phyloP scores from a whole-genome alignment of 1,140 invertebrate genomes.

The Propsilocerus akamusi region DNA sequence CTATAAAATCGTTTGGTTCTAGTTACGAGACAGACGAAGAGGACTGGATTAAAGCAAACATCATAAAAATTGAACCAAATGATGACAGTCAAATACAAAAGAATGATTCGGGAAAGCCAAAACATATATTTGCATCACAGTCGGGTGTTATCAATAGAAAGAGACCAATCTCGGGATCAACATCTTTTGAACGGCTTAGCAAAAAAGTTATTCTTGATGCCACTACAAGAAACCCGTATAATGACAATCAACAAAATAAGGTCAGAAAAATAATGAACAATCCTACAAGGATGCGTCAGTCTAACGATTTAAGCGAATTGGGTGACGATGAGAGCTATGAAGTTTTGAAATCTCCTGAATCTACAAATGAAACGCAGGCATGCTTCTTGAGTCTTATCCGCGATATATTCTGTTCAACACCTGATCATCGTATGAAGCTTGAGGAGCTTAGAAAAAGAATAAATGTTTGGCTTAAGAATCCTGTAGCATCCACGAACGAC shows the following conservation, averaged over 20 bases:
- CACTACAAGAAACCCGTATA: not conserved
- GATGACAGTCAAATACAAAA: constrained; percentile 10
- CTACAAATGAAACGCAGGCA: constrained; percentile 55
- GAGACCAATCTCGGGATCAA: not conserved
- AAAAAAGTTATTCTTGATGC: constrained; percentile 6
- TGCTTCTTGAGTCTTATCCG: constrained; percentile 67
- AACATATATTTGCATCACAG: not conserved
- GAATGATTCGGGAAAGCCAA: not conserved
- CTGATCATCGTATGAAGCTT: constrained; percentile 57
- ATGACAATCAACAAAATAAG: constrained; percentile 5
- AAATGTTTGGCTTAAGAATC: constrained; percentile 59
- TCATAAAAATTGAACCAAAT: constrained; percentile 9
- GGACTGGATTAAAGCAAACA: not conserved
- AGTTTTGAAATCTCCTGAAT: constrained; percentile 15
- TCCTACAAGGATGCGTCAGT: too few relatives aligned
- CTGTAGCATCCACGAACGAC: constrained; percentile 61
- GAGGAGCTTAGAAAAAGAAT: constrained; percentile 55
- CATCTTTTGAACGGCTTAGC: constrained; percentile 4
- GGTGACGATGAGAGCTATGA: constrained; percentile 3
- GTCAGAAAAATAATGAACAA: constrained; percentile 12
- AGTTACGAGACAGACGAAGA: not conserved
- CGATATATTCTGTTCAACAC: constrained; percentile 65
- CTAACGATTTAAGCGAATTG: too few relatives aligned
- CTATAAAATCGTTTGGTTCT: not conserved
- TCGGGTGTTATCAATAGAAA: not conserved